Evolutionary conservation across 2,113 vertebrate species (phyloP).

Genomic region (Pycnonotus jocosus): DNA sequence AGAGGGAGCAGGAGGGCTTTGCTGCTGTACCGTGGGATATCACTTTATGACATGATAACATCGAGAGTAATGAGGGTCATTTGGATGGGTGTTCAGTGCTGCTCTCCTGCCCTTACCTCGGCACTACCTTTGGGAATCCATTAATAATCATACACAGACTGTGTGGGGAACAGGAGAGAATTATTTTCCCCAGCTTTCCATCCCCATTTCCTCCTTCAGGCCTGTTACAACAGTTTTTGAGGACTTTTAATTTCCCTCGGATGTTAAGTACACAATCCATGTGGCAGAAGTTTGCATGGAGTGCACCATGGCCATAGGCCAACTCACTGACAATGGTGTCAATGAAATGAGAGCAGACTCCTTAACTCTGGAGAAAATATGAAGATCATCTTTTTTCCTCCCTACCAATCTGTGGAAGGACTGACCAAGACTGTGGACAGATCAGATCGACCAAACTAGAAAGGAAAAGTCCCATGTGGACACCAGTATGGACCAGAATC

Average conservation of each 20-base stretch:
- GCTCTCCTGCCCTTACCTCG: background rate
- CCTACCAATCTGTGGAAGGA: background rate
- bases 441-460: background rate
- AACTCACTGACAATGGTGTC: background rate
- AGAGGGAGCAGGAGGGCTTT: background rate
- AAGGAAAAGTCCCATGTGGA: background rate
- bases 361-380: background rate
- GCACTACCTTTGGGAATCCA: background rate
- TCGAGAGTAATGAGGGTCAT: background rate
- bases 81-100: background rate
- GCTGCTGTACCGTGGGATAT: background rate
- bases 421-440: background rate
- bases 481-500: accelerated
- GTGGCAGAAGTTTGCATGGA: background rate
- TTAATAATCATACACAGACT: background rate
- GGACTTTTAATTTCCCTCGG: background rate
- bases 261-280: background rate
- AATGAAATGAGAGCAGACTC: background rate
- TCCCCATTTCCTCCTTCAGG: background rate
- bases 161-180: background rate
- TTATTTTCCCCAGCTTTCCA: background rate
- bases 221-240: background rate
- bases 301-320: accelerated
- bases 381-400: background rate
- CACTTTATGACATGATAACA: background rate